Conservation (phyloP, 2,797 vertebrate species). For the Rhinatrema bivittatum region DNA sequence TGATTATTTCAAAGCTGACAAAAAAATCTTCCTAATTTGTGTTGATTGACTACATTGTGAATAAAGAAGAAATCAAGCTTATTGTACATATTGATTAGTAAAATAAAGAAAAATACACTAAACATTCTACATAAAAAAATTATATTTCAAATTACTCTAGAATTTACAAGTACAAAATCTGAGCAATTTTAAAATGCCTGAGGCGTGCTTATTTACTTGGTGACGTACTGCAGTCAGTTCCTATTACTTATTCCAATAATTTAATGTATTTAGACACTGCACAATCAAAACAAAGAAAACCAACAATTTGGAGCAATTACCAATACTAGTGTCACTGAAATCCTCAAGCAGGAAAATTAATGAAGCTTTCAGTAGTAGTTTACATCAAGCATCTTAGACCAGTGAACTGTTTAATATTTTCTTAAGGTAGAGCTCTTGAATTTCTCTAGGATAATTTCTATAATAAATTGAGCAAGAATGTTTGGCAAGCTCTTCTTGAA, state of each 20-base stretch:
- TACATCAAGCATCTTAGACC: not conserved
- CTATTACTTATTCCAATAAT: conserved; percentile 9
- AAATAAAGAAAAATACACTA: too few species aligned
- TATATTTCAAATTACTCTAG: too few species aligned
- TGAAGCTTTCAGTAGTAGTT: not conserved
- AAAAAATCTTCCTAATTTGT: too few species aligned
- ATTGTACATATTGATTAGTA: too few species aligned
- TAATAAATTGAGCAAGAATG: not conserved
- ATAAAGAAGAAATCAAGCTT: too few species aligned
- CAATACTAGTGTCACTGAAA: not conserved
- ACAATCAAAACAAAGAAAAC: not conserved
- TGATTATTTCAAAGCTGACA: too few species aligned
- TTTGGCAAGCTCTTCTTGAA: not conserved
- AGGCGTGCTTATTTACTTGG: not conserved
- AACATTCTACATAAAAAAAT: too few species aligned
- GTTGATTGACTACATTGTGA: too few species aligned
- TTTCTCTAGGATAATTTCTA: not conserved
- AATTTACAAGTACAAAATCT: too few species aligned
- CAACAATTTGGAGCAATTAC: not conserved
- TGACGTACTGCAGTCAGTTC: not conserved
- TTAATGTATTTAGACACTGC: conserved; percentile 3
- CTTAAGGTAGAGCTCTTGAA: not conserved
- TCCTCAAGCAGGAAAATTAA: not conserved
- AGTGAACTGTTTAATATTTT: not conserved
- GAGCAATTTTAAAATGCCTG: conserved; percentile 1